Conservation (phyloP, 1,140 invertebrate genomes). For the Cyclina sinensis region DNA sequence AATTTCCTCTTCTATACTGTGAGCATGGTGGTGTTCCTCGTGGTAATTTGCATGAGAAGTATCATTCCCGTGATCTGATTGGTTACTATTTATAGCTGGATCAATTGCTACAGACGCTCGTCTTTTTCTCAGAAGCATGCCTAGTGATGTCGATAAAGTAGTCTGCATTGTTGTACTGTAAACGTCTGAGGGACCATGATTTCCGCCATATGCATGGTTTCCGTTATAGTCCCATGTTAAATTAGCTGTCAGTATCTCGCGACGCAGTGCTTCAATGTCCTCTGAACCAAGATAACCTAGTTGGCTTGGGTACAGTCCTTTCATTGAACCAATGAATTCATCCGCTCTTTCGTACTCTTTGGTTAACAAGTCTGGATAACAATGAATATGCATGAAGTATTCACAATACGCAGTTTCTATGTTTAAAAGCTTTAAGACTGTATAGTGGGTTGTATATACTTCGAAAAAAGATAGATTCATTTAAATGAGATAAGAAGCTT, state of each 20-base stretch:
- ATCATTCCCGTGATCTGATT: neutral
- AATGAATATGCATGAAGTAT: too few relatives aligned
- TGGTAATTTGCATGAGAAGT: neutral
- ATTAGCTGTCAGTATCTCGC: conserved; percentile 36
- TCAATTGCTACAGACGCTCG: neutral
- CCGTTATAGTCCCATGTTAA: conserved; percentile 52
- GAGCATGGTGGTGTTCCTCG: conserved; percentile 12
- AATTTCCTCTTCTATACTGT: conserved; percentile 65
- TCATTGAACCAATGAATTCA: conserved; percentile 62
- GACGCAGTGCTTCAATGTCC: conserved; percentile 44
- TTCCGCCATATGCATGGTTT: neutral
- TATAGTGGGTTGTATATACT: too few relatives aligned
- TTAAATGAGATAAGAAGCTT: too few relatives aligned
- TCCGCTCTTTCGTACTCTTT: conserved; percentile 45
- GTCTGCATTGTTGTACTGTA: neutral
- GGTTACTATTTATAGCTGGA: neutral
- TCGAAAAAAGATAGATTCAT: too few relatives aligned
- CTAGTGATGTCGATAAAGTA: neutral
- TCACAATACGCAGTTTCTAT: too few relatives aligned
- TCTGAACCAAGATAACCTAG: conserved; percentile 34
- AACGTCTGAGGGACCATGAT: too few relatives aligned
- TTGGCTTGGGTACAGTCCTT: conserved; percentile 20
- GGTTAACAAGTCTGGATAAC: conserved; percentile 63
- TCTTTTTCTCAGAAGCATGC: neutral
- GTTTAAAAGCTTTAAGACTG: too few relatives aligned